Evolutionary conservation across 2,888 invertebrate genomes (phyloP).

Genomic region (Rhagophthalmus giganteus): DNA sequence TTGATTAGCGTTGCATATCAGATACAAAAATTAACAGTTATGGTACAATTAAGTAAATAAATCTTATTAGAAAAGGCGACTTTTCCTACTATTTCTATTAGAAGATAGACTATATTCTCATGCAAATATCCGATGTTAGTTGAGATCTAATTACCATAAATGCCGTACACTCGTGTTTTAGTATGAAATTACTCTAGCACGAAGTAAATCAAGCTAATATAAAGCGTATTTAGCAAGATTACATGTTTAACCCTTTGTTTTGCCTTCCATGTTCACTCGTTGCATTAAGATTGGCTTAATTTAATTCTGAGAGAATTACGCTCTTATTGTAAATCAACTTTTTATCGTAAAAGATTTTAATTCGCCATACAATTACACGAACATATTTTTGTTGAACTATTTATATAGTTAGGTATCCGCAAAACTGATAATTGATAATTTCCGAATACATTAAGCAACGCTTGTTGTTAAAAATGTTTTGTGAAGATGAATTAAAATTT

Average conservation of each 20-base stretch:
- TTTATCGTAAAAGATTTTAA: no score
- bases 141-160: slow-evolving; percentile 27
- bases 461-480: no score
- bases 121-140: slow-evolving; percentile 26
- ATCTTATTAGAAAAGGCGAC: not conserved
- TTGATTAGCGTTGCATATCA: no score
- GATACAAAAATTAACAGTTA: not conserved
- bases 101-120: slow-evolving; percentile 24
- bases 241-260: not conserved
- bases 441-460: no score
- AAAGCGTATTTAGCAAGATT: slow-evolving; percentile 4
- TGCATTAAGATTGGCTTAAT: not conserved
- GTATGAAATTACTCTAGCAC: slow-evolving; percentile 21
- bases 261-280: not conserved
- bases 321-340: no score
- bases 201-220: slow-evolving; percentile 23
- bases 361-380: no score
- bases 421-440: no score
- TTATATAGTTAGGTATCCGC: no score
- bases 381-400: no score
- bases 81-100: no score
- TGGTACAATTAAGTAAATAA: not conserved
- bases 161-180: slow-evolving; percentile 25
- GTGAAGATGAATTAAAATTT: no score
- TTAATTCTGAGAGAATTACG: not conserved